Percentiles rank a stretch among this genome's conserved stretches.
Evolutionary conservation across 2,113 vertebrate genomes (phyloP).

Genomic region (Trogon surrucura): DNA sequence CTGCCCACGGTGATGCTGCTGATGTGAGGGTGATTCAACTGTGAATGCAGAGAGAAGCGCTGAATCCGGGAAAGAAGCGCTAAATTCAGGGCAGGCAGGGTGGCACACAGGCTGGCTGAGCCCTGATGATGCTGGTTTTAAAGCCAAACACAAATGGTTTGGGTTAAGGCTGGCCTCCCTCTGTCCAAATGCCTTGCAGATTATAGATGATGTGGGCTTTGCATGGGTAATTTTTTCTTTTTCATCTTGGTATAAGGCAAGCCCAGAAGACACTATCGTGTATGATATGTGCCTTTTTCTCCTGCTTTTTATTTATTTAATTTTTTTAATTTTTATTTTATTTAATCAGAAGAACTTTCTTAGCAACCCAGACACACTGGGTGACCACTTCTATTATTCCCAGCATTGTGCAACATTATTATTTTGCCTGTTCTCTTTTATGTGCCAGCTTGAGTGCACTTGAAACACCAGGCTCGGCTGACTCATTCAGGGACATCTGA

Average conservation of each 20-base stretch:
- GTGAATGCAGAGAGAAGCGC: neutral
- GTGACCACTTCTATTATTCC: neutral
- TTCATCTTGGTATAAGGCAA: neutral
- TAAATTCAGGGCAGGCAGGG: neutral
- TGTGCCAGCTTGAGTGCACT: neutral
- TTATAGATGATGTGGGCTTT: neutral
- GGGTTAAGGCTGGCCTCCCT: neutral
- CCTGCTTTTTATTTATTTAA: neutral
- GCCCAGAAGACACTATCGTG: neutral
- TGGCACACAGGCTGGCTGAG: neutral
- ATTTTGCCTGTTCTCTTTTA: constrained; percentile 17
- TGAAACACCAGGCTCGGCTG: neutral
- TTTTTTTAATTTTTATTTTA: neutral
- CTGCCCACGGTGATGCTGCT: neutral
- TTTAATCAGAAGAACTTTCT: neutral
- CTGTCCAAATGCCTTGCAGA: neutral
- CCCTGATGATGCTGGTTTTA: neutral
- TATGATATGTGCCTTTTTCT: neutral
- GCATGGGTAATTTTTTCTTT: neutral
- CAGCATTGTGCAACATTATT: neutral
- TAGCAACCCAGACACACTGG: neutral
- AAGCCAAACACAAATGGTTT: neutral
- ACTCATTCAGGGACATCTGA: neutral
- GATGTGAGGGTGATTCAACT: neutral
- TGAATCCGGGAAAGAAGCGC: neutral